Base-by-base conservation (phyloP, 2,113 vertebrate species). In the Dicerorhinus sumatrensis region DNA sequence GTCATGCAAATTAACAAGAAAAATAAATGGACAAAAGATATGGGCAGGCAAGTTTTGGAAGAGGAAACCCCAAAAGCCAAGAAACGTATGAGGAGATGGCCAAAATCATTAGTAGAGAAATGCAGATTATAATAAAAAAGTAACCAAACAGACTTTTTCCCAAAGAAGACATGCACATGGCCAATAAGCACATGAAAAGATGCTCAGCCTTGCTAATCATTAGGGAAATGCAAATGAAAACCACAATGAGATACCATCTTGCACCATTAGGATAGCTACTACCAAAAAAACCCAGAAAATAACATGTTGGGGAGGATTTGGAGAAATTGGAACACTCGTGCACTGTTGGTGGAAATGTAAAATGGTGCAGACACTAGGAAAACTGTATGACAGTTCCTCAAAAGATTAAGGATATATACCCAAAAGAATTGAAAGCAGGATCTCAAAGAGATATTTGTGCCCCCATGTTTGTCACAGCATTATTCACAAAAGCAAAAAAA, bases 21-120 rank as follows among this genome's bases (percentile, higher is more conserved):
- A 89, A 93, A 81, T 56, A 70, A 93, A n/a, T n/a, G 31, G 23
- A 69, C 33, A 83, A 60, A 76, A 16, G 5, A 51, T 83, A 60
- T 5, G 9, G 85, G 29, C 33, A 42, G 42, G 79, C 62, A 84
- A 12, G 21, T 92, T 63, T 60, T 20, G 29, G n/a, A 56, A 89
- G 17, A 23, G 16, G 31, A 94, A 87, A 48, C 5, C 21, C 51
- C 70, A 7, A 79, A 51, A 82, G 27, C 33, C 27, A 81, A 39
- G 62, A 79, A 51, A 25, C 62, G 14, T 60, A 85, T 25, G 18
- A 73, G 39, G 63, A 89, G 8, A 27, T 83, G 46, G 69, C 21
- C 21, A 67, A 95, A 89, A 56, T 83, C 39, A 65, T 58, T 86
- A 91, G 33, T n/a, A 80, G n/a, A 81, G 29, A 88, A 87, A 96